phyloP scores from a whole-genome alignment of 53 echinoderm and acorn worm genomes.

The Echinometra lucunter region DNA sequence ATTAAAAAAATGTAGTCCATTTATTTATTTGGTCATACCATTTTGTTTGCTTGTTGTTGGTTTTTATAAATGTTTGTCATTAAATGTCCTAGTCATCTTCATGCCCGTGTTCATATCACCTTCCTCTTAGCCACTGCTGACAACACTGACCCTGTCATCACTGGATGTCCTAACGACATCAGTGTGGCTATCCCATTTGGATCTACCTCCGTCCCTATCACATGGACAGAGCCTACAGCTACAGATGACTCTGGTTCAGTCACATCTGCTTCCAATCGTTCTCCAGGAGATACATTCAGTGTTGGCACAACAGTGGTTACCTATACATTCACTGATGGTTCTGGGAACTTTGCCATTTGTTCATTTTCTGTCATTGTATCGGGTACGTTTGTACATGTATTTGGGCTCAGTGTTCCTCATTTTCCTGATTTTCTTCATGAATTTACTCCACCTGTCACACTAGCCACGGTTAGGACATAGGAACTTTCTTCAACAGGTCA shows the following conservation, averaged over 20 bases:
- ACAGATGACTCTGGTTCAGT: constrained; percentile 69
- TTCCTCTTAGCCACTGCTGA: background rate
- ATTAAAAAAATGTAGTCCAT: too few relatives aligned
- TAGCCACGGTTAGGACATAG: too few relatives aligned
- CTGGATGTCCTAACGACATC: constrained; percentile 60
- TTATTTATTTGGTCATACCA: too few relatives aligned
- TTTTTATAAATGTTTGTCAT: too few relatives aligned
- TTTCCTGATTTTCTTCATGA: too few relatives aligned
- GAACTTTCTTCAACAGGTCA: too few relatives aligned
- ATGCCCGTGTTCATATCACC: constrained; percentile 10
- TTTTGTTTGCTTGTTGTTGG: too few relatives aligned
- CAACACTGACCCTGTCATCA: constrained; percentile 61
- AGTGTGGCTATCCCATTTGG: background rate
- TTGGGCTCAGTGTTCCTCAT: too few relatives aligned
- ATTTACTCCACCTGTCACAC: too few relatives aligned
- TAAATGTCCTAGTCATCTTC: background rate
- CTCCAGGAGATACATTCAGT: constrained; percentile 62
- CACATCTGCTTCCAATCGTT: constrained; percentile 11
- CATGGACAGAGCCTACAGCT: constrained; percentile 73
- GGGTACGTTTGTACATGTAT: too few relatives aligned
- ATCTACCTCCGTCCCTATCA: constrained; percentile 32
- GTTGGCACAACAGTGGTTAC: constrained; percentile 65
- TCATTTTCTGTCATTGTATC: constrained; percentile 71
- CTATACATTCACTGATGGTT: constrained; percentile 72
- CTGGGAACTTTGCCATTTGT: constrained; percentile 66